A percentile compares a stretch with the other conserved stretches of the same genome.
Evolutionary conservation across 2,797 vertebrate species (phyloP).

Genomic region (Chelon labrosus): DNA sequence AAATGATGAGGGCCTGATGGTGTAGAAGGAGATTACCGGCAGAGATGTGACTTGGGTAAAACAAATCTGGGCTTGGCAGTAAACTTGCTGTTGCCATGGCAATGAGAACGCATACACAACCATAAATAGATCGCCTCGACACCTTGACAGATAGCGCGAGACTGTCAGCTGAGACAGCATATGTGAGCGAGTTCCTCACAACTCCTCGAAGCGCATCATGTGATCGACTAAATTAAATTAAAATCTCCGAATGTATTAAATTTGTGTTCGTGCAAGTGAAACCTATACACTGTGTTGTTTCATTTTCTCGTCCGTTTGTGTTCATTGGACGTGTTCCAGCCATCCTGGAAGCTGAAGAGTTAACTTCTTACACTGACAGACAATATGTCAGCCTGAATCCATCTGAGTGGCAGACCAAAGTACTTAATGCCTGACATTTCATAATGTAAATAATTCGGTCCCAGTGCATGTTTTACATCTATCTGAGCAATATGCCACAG

Average conservation of each 20-base stretch:
- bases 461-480: conserved; percentile 53
- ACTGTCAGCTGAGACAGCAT: conserved; percentile 56
- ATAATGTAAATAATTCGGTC: conserved; percentile 70
- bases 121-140: conserved; percentile 66
- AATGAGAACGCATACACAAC: conserved; percentile 31
- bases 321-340: conserved; percentile 28
- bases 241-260: conserved; percentile 38
- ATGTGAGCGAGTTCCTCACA: conserved; percentile 54
- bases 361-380: conserved; percentile 46
- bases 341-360: conserved; percentile 37
- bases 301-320: conserved; percentile 32
- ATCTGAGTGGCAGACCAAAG: conserved; percentile 51
- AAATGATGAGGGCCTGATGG: conserved; percentile 16
- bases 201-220: conserved; percentile 37
- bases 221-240: conserved; percentile 60
- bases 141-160: conserved; percentile 45
- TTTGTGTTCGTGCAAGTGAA: conserved; percentile 14
- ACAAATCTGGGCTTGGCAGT: conserved; percentile 15
- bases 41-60: conserved; percentile 26
- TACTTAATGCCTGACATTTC: conserved; percentile 76
- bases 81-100: conserved; percentile 43
- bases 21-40: not conserved
- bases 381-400: conserved; percentile 52
- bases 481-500: conserved; percentile 62
- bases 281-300: conserved; percentile 4